Evolutionary conservation across 2,113 vertebrate species (phyloP), one percentile per base, ranked within the genome.

Genomic region (Argyrosomus japonicus): DNA sequence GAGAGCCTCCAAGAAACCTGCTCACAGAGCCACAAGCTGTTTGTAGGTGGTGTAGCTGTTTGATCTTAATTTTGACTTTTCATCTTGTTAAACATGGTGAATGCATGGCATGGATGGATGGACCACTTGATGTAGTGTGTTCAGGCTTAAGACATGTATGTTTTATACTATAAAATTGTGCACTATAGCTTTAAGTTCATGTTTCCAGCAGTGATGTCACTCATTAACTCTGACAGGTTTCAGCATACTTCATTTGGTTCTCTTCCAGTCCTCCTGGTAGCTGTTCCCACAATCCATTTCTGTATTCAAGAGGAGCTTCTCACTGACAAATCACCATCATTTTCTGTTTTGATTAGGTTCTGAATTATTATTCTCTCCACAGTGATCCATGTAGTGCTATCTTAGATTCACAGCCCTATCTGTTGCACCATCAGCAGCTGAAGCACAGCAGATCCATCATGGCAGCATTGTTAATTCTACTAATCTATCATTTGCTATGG

Each of bases 401-500:
- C 77, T 88, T 78, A 87, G 62, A 90, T 91, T 87, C 77, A 71
- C 77, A 81, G 79, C 75, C 79, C 47, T 85, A 87, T 90, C 86
- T 79, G 68, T 72, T 70, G 27, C 71, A 87, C 77, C 78, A 90
- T 91, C 86, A 90, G 87, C 62, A 83, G 78, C 72, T 68, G 75
- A 76, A 86, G 78, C 81, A 60, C 54, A 73, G 82, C 68, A 72
- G 73, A 89, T 91, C 81, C 79, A 92, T 92, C 88, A 91, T 63
- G 62, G 68, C 62, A 58, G 62, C 82, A 48, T 71, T 74, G 75
- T 79, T 90, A 87, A 87, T 89, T 82, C 79, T 86, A 61, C 80
- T 89, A 89, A 90, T 89, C 78, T 87, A 85, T 91, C 84, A 89
- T 87, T 60, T 83, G 64, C 75, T 85, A 76, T 87, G 78, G 81